phyloP scores from a whole-genome alignment of 2,797 vertebrate species.

The Rhinophrynus dorsalis region DNA sequence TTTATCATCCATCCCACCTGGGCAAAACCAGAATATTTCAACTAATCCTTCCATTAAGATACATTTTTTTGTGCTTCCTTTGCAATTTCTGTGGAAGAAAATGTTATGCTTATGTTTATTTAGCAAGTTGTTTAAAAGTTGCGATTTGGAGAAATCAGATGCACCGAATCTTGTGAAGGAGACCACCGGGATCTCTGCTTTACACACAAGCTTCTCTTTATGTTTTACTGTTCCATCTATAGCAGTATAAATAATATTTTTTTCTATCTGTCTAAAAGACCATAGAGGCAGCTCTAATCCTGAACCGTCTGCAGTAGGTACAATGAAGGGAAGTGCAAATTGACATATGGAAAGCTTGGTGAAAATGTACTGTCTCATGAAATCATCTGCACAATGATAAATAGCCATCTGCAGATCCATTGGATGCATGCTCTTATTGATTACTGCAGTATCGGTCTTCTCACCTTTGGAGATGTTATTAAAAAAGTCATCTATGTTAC shows the following conservation, averaged over 20 bases:
- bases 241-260: conserved; percentile 46
- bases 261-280: conserved; percentile 58
- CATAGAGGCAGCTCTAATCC: conserved; percentile 67
- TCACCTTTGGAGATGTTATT: fast-evolving
- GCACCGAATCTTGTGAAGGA: conserved; percentile 70
- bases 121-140: conserved; percentile 60
- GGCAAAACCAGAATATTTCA: conserved; percentile 78
- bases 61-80: conserved; percentile 52
- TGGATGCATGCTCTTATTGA: conserved; percentile 54
- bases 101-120: conserved; percentile 55
- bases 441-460: not conserved
- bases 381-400: conserved; percentile 68
- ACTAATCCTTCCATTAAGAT: conserved; percentile 69
- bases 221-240: conserved; percentile 34
- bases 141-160: conserved; percentile 64
- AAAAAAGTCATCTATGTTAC: conserved; percentile 34
- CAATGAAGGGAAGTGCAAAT: conserved; percentile 72
- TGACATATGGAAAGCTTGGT: conserved; percentile 70
- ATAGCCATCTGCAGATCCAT: conserved; percentile 75
- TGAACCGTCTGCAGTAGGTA: conserved; percentile 61
- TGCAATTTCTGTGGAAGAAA: conserved; percentile 61
- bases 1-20: conserved; percentile 59
- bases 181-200: conserved; percentile 64
- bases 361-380: conserved; percentile 64
- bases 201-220: conserved; percentile 58